Evolutionary conservation across 2,888 invertebrate species (phyloP), one percentile per base, ranked within the genome.

Genomic region (Uropetala carovei): DNA sequence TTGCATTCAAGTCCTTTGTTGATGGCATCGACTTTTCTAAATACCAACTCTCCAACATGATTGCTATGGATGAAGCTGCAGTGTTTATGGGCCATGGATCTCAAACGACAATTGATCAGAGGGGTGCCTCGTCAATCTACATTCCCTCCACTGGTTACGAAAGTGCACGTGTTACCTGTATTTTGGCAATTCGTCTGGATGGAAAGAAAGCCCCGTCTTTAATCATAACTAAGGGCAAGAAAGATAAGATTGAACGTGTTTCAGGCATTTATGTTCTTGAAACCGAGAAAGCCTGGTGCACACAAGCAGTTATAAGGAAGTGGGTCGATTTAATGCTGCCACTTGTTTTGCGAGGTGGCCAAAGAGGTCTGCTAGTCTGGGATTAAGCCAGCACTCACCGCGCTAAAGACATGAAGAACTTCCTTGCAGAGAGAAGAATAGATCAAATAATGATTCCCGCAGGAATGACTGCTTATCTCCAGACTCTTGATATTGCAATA

Each of bases 11-110:
- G 93, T 75, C 0, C 83, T 93, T 92, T 92, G 92, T 93, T 93
- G 92, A 93, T 93, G 92, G 92, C 93, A 93, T 93, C 92, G 93
- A 93, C 75, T 92, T 93, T 92, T 92, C 93, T 59, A 92, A 92
- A 92, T 92, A 92, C 93, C 86, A 92, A 92, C 92, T 93, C 75
- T 92, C 92, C 81, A 93, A 92, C 92, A 92, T 92, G 92, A 93
- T 93, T 92, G 92, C 92, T 92, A 92, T 93, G 92, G 92, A 27
- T 85, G 93, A 8, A 93, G 93, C 91, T 92, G 92, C 93, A 92
- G 85, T 93, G 27, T 81, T 81, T 4, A 3, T 93, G 75, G 93
- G 93, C 91, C 91, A 93, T 92, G 93, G 92, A 92, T 43, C 92
- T 93, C 93, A 93, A 92, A 93, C 92, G 86, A 93, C 92, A 59